Conservation (phyloP, 2,888 invertebrate species). For the Caenorhabditis sulstoni region DNA sequence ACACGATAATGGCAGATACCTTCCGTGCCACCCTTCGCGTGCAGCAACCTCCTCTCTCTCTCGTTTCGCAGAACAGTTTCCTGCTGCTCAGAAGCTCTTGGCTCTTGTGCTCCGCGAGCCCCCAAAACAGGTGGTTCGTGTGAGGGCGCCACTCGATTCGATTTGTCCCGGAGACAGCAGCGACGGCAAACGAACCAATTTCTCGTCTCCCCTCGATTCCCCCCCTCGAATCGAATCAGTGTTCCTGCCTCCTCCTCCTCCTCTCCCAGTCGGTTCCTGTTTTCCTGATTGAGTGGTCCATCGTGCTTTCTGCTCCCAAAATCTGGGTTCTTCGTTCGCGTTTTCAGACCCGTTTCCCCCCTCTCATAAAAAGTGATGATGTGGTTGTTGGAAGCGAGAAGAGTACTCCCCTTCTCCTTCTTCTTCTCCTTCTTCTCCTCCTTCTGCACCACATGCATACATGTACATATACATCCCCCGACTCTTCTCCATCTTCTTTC, state of each 20-base stretch:
- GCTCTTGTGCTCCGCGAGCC: not conserved
- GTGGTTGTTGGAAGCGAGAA: constrained; percentile 16
- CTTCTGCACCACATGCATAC: constrained; percentile 30
- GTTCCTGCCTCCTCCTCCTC: constrained; percentile 13
- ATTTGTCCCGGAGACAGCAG: too few species aligned
- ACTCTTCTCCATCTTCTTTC: constrained; percentile 31
- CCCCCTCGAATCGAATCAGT: constrained; percentile 42
- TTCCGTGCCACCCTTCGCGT: too few species aligned
- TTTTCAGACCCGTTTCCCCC: not conserved
- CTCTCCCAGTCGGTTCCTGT: constrained; percentile 35
- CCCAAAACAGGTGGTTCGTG: constrained; percentile 25
- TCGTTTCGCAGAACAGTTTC: not conserved
- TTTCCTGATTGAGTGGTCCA: constrained; percentile 50
- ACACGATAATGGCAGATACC: too few species aligned
- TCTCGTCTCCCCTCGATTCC: constrained; percentile 14
- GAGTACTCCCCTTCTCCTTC: too few species aligned
- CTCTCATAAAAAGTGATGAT: constrained; percentile 58
- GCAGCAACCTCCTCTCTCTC: too few species aligned
- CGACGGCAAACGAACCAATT: constrained; percentile 34
- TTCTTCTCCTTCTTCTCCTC: constrained; percentile 6
- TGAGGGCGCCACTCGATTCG: constrained; percentile 15
- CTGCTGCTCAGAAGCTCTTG: too few species aligned
- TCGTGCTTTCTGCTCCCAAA: constrained; percentile 5
- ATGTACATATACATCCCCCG: constrained; percentile 46
- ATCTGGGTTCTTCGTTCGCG: not conserved